These are phyloP conservation scores for Bombyx huttoni DNA, from an alignment of 2,888 invertebrate species.

Conservation along the genomic window DNA sequence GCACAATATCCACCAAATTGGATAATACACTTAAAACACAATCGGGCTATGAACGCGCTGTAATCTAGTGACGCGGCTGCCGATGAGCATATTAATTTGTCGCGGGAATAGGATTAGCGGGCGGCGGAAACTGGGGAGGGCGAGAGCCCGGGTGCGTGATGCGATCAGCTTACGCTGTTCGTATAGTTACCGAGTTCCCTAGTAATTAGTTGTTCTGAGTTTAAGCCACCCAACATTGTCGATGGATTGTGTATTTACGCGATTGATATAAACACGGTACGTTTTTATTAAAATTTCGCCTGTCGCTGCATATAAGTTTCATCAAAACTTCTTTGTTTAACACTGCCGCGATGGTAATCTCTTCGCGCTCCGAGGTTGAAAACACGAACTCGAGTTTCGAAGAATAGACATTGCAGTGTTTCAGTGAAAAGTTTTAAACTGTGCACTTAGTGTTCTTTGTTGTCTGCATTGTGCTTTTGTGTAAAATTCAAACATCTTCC, in stretches of 20 bases:
- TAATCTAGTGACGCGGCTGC: conserved; percentile 67
- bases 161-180: conserved; percentile 27
- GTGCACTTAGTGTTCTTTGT: conserved; percentile 63
- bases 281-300: neutral
- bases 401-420: conserved; percentile 42
- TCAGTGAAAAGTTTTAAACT: conserved; percentile 59
- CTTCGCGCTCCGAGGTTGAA: conserved; percentile 16
- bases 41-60: conserved; percentile 67
- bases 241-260: neutral
- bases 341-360: neutral
- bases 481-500: conserved; percentile 47
- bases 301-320: neutral
- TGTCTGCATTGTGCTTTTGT: conserved; percentile 47
- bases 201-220: neutral
- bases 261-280: neutral
- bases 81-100: conserved; percentile 72
- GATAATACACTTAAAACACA: conserved; percentile 79
- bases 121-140: conserved; percentile 18
- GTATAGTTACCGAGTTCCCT: neutral
- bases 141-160: conserved; percentile 25
- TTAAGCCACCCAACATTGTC: conserved; percentile 12
- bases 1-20: conserved; percentile 75
- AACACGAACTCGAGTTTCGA: conserved; percentile 36
- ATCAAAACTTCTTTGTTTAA: neutral
- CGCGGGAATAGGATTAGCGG: conserved; percentile 62